Base-by-base conservation (phyloP, 2,888 invertebrate species). In the Clitarchus hookeri region DNA sequence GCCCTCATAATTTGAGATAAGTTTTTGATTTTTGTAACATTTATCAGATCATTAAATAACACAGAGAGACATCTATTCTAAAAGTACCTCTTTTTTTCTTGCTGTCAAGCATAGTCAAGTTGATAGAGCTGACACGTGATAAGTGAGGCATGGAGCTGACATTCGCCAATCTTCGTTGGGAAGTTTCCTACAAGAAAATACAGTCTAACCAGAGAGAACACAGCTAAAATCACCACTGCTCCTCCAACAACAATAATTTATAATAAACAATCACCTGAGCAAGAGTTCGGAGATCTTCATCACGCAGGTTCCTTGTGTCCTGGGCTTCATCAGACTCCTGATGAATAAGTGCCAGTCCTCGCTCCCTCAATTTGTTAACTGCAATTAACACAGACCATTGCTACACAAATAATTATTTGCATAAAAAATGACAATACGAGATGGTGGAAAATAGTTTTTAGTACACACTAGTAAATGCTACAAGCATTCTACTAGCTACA, bases 111-210 rank as follows among this genome's bases (percentile, higher is more conserved):
- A 97, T 93, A 89, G 96, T 97, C 83, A 97, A 91, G 91, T 97
- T 97, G 86, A 97, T 96, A 0, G 97, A 96, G 88, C 97, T 97
- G 23, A 97, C 96, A 83, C 97, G 94, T 54, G 96, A 96, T 84
- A 97, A 92, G 89, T 97, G 95, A 8, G 97, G 96, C 92, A 97
- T 96, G 0, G 97, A 96, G 0, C 96, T 94, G 3, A 96, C 94
- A 89, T 95, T 95, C 0, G 95, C 95, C 84, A 96, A 91, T 3
- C 95, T 93, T 77, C 95, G 91, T 90, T 95, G 95, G 0, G 93
- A 93, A 26, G 94, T 94, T 89, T 96, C 95, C 90, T 90, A 87
- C 11, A 87, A 87, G 87, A 86, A 19, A 27, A 44, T 79, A 84
- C 83, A 27, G 27, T 25, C 23, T 27, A 3, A 86, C 82, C 84